Base-by-base conservation (phyloP, 1,140 invertebrate species). In the Bombus huntii region DNA sequence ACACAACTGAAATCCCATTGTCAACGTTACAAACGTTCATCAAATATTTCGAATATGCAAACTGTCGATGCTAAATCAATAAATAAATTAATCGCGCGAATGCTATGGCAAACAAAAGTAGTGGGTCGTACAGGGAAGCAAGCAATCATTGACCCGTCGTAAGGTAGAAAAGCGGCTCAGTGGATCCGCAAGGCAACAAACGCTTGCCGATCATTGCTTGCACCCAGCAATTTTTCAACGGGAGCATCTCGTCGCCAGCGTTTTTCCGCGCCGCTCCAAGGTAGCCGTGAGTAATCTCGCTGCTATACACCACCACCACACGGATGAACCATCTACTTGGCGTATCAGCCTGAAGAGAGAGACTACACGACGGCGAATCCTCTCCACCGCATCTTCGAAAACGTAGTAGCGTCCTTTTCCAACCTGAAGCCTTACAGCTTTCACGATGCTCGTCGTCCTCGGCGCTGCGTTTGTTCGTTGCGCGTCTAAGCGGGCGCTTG, bases 191-290 rank as follows among this genome's bases (percentile, higher is more conserved):
- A 47, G 31, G 18, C 53, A 65, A 72, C 72, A 28, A 34, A 28
- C 68, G 59, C 18, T 53, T 37, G 66, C 75, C 80, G 85, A 89
- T 84, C 87, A 65, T 37, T 25, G 73, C 34, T 65, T 34, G 79
- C 47, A 25, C 25, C 65, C 42, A 74, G 77, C 75, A 77, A 90
- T 89, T 89, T 85, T 88, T 89, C 88, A 87, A 13, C 82, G 71
- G 68, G 2, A 47, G 53, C 37, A 25, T 57, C 86, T 47, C 73
- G 39, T 68, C 57, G 74, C 39, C 74, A 80, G 80, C 71, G 74
- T 89, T 79, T 76, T 66, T 76, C 85, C 53, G 28, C 57, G 31
- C 1, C 75, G n/a, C 12, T 28, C 31, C 39, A 74, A 53, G 62
- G 59, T 34, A 34, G 81, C 22, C 62, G 57, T 57, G 68, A 81